phyloP scores from a whole-genome alignment of 2,113 vertebrate genomes.

The Poeciliopsis retropinna region DNA sequence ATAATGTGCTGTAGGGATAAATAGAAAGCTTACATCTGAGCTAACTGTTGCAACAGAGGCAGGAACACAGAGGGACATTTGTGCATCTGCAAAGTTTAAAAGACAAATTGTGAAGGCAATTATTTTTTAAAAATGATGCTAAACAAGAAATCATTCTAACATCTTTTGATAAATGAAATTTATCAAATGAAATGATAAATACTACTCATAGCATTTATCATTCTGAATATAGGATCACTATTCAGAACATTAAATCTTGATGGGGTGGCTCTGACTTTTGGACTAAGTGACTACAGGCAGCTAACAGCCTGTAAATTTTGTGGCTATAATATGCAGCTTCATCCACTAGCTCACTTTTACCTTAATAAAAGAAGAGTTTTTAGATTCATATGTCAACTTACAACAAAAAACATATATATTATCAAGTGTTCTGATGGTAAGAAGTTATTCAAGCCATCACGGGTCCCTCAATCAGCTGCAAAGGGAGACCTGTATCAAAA shows the following conservation, averaged over 20 bases:
- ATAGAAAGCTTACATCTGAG: conserved; percentile 52
- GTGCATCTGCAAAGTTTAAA: neutral
- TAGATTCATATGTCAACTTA: conserved; percentile 1
- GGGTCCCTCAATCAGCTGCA: conserved; percentile 44
- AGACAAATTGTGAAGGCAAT: neutral
- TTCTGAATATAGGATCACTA: neutral
- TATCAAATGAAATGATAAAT: neutral
- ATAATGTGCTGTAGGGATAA: conserved; percentile 59
- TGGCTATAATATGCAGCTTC: neutral
- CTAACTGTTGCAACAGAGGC: conserved; percentile 47
- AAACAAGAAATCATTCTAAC: neutral
- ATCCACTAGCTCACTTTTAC: neutral
- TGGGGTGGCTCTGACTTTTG: neutral
- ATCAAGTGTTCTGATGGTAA: conserved; percentile 18
- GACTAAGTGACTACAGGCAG: neutral
- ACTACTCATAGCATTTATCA: no score
- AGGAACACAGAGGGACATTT: conserved; percentile 35
- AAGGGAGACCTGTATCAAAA: conserved; percentile 79
- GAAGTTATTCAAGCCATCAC: conserved; percentile 26
- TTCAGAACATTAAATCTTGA: neutral
- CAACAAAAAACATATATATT: neutral
- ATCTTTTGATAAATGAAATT: neutral
- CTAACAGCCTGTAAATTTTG: conserved; percentile 11
- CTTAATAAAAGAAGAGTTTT: neutral
- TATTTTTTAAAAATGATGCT: neutral